phyloP scores from a whole-genome alignment of 2,113 vertebrate genomes.

The Gulo gulo region DNA sequence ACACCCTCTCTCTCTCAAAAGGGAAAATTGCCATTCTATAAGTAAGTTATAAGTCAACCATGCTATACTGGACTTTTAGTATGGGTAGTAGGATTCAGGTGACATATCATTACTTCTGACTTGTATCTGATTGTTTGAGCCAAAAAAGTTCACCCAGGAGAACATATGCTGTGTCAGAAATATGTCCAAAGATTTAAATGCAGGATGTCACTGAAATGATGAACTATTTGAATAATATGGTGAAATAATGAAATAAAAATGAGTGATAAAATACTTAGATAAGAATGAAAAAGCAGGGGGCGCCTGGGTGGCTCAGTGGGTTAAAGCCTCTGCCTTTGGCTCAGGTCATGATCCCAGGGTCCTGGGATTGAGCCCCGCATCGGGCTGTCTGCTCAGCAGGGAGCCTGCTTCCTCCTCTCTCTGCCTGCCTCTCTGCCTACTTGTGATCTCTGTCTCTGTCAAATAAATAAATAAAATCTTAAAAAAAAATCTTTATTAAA shows the following conservation, averaged over 20 bases:
- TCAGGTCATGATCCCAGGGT: too few species aligned
- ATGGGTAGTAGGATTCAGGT: neutral
- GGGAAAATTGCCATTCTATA: neutral
- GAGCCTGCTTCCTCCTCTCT: too few species aligned
- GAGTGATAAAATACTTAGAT: neutral
- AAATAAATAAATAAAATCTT: too few species aligned
- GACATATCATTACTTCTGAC: neutral
- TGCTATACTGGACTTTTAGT: neutral
- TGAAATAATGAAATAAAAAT: neutral
- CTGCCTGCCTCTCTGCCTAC: too few species aligned
- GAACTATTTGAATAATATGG: neutral
- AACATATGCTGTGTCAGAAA: slow-evolving; percentile 27
- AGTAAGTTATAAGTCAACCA: slow-evolving; percentile 12
- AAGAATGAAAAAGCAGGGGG: neutral
- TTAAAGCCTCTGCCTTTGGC: too few species aligned
- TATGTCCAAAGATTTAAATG: neutral
- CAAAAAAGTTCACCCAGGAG: neutral
- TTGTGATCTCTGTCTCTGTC: too few species aligned
- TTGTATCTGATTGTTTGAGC: slow-evolving; percentile 4
- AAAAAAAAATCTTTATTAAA: too few species aligned
- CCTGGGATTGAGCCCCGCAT: too few species aligned
- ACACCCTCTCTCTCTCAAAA: neutral
- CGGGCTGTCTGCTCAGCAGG: too few species aligned
- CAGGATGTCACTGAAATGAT: neutral
- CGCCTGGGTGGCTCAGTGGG: too few species aligned